Evolutionary conservation across 1,140 invertebrate genomes (phyloP).

Genomic region (Tribolium madens): DNA sequence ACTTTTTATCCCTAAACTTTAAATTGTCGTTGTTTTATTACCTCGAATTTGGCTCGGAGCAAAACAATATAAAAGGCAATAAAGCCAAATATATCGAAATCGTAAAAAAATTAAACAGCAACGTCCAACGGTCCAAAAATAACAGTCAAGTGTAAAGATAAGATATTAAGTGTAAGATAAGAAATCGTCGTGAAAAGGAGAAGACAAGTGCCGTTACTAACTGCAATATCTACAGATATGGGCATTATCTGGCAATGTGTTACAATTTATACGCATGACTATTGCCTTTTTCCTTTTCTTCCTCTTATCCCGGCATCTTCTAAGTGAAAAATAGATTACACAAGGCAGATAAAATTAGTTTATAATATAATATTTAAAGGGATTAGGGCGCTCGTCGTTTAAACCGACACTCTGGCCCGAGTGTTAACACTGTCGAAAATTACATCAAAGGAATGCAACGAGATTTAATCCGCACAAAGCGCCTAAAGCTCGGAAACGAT

Average conservation of each 20-base stretch:
- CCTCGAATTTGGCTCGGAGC: not conserved
- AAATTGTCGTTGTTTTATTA: conserved; percentile 2
- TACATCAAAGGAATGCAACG: conserved; percentile 36
- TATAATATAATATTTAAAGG: conserved; percentile 29
- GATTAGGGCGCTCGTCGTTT: conserved; percentile 8
- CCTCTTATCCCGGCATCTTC: conserved; percentile 8
- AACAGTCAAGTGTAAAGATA: conserved; percentile 22
- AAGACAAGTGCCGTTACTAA: conserved; percentile 14
- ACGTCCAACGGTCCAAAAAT: not conserved
- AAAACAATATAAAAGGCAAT: conserved; percentile 2
- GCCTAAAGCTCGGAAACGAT: conserved; percentile 28
- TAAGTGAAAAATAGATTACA: conserved; percentile 22
- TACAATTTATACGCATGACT: conserved; percentile 19
- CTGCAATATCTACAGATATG: conserved; percentile 35
- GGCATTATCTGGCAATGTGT: conserved; percentile 22
- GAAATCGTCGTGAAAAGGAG: conserved; percentile 12
- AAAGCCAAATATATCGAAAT: conserved; percentile 16
- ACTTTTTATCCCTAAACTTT: conserved; percentile 11
- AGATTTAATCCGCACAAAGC: conserved; percentile 37
- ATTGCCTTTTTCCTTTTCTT: conserved; percentile 30
- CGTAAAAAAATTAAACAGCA: conserved; percentile 30
- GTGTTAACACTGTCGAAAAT: conserved; percentile 28
- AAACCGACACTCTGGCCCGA: conserved; percentile 18
- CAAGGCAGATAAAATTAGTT: conserved; percentile 31
- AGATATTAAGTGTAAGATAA: not conserved